Evolutionary conservation across 2,888 invertebrate species (phyloP).

Genomic region (Cephus spinipes): DNA sequence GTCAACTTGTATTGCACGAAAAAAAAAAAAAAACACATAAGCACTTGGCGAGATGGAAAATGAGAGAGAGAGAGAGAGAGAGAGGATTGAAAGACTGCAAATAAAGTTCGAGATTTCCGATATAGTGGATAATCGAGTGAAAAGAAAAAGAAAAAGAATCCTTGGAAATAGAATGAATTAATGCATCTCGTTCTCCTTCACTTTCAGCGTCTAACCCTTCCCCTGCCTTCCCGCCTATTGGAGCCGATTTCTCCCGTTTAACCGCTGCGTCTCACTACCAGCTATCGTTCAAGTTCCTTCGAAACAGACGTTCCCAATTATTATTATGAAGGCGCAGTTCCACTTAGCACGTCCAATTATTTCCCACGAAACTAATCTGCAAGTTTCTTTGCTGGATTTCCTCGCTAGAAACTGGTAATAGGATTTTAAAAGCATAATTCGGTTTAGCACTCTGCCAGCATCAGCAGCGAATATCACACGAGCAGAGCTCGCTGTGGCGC

Average conservation of each 20-base stretch:
- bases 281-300: not conserved
- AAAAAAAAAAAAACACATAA: too few relatives aligned
- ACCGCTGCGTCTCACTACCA: not conserved
- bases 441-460: constrained; percentile 7
- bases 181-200: too few relatives aligned
- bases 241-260: not conserved
- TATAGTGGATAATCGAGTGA: too few relatives aligned
- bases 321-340: constrained; percentile 37
- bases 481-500: constrained; percentile 10
- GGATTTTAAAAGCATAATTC: constrained; percentile 37
- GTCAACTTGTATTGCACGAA: too few relatives aligned
- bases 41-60: too few relatives aligned
- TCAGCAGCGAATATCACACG: constrained; percentile 34
- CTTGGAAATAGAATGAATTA: too few relatives aligned
- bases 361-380: constrained; percentile 42
- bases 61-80: too few relatives aligned
- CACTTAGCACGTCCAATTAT: constrained; percentile 35
- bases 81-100: too few relatives aligned
- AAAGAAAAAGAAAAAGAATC: too few relatives aligned
- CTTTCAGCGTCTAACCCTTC: too few relatives aligned
- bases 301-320: constrained; percentile 35
- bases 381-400: constrained; percentile 41
- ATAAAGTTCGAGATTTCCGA: too few relatives aligned
- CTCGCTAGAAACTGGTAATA: constrained; percentile 36
- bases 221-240: not conserved